A percentile compares a stretch with the other conserved stretches of the same genome.
These are phyloP conservation scores for Panagrolaimus sp. DNA, from an alignment of 1,140 invertebrate genomes.

Conservation along the genomic window DNA sequence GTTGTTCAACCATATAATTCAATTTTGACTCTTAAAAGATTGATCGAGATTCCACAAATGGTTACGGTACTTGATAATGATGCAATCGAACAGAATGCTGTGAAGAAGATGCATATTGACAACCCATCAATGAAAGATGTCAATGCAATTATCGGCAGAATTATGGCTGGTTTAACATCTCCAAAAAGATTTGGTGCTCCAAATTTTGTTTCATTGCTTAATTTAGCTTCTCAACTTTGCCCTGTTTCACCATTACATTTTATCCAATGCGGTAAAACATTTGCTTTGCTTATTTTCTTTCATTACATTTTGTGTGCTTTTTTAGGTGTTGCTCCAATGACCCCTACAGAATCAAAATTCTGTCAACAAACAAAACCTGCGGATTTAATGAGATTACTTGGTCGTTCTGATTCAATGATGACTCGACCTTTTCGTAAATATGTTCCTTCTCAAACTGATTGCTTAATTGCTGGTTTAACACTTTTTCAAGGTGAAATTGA, in stretches of 20 bases:
- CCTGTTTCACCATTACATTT: slow-evolving; percentile 95
- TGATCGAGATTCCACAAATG: slow-evolving; percentile 89
- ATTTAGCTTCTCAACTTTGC: slow-evolving; percentile 86
- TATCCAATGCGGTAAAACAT: slow-evolving; percentile 78
- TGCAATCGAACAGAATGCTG: slow-evolving; percentile 86
- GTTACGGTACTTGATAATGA: slow-evolving; percentile 95
- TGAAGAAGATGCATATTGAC: slow-evolving; percentile 84
- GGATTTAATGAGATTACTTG: slow-evolving; percentile 85
- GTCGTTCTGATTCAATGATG: slow-evolving; percentile 99
- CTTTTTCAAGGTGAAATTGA: slow-evolving; percentile 32
- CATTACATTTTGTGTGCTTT: background rate
- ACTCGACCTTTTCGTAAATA: slow-evolving; percentile 64
- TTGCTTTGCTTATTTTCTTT: slow-evolving; percentile 64
- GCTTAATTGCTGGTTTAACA: slow-evolving; percentile 29
- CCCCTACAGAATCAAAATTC: slow-evolving; percentile 60
- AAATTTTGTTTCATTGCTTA: slow-evolving; percentile 96
- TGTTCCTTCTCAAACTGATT: slow-evolving; percentile 14
- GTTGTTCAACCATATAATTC: slow-evolving; percentile 99
- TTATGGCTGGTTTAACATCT: slow-evolving; percentile 70
- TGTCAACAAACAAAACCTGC: slow-evolving; percentile 88
- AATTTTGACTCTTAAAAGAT: slow-evolving; percentile 81
- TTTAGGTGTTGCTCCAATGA: slow-evolving; percentile 45
- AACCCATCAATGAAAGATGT: slow-evolving; percentile 94
- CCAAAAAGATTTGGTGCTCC: slow-evolving; percentile 88
- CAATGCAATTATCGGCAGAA: slow-evolving; percentile 75